These are phyloP conservation scores for Trinorchestia longiramus DNA, from an alignment of 1,140 invertebrate genomes.

Conservation along the genomic window DNA sequence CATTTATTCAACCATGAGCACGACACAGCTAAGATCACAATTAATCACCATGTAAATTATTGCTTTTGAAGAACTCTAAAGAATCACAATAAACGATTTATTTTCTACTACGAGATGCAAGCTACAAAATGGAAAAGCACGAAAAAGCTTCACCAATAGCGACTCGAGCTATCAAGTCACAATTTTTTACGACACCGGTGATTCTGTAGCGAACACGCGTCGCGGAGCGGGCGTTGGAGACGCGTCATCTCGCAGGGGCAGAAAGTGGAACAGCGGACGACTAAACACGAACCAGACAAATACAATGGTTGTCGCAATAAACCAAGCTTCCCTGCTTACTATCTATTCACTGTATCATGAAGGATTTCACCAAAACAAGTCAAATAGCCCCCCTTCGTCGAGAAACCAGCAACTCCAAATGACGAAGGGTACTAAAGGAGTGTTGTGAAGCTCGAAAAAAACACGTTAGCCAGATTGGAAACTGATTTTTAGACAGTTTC, in stretches of 20 bases:
- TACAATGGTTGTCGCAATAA: neutral
- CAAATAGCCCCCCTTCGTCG: neutral
- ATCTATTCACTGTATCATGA: neutral
- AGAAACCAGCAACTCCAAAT: neutral
- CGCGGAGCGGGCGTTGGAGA: neutral
- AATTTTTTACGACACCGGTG: neutral
- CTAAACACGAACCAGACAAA: neutral
- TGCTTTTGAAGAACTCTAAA: neutral
- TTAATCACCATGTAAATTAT: neutral
- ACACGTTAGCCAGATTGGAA: neutral
- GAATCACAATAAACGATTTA: neutral
- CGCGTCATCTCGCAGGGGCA: neutral
- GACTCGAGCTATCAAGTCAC: neutral
- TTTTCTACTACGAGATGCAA: neutral
- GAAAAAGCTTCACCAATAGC: neutral
- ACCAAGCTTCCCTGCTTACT: neutral
- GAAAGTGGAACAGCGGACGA: slow-evolving; percentile 13
- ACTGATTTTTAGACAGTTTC: neutral
- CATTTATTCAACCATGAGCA: neutral
- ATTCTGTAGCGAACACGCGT: neutral
- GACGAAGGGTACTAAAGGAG: neutral
- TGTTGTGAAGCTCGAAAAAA: neutral
- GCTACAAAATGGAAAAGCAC: neutral
- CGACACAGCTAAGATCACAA: neutral
- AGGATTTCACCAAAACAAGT: neutral